A percentile compares a stretch with the other conserved stretches of the same genome.
Evolutionary conservation across 1,140 invertebrate genomes (phyloP).

Genomic region (Gryllus bimaculatus): DNA sequence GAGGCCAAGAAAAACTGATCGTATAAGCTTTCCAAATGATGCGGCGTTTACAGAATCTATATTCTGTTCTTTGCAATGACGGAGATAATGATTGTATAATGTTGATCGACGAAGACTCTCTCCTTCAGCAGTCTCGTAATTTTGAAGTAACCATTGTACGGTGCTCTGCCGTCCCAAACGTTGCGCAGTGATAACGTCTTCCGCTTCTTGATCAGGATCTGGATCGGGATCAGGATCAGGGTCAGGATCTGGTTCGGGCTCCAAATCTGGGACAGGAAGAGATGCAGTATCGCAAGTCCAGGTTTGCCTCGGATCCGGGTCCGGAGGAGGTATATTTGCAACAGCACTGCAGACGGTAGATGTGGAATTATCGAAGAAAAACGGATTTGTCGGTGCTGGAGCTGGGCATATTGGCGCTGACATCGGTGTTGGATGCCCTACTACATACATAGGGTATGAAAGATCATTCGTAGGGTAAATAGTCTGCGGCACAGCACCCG

Average conservation of each 20-base stretch:
- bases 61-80: conserved; percentile 4
- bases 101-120: conserved; percentile 7
- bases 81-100: conserved; percentile 8
- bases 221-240: neutral
- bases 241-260: neutral
- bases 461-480: neutral
- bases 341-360: neutral
- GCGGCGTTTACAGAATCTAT: conserved; percentile 12
- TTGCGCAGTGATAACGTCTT: neutral
- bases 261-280: neutral
- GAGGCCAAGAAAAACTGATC: conserved; percentile 9
- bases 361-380: neutral
- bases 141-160: conserved; percentile 11
- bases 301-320: neutral
- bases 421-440: neutral
- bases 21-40: conserved; percentile 12
- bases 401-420: neutral
- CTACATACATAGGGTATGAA: neutral
- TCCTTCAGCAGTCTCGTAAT: conserved; percentile 12
- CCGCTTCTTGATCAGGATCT: neutral
- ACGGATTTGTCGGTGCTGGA: neutral
- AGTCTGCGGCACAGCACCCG: neutral
- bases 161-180: neutral
- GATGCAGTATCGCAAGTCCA: neutral
- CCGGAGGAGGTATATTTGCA: neutral